Base-by-base conservation (phyloP, 2,113 vertebrate species). In the Dasyurus viverrinus region DNA sequence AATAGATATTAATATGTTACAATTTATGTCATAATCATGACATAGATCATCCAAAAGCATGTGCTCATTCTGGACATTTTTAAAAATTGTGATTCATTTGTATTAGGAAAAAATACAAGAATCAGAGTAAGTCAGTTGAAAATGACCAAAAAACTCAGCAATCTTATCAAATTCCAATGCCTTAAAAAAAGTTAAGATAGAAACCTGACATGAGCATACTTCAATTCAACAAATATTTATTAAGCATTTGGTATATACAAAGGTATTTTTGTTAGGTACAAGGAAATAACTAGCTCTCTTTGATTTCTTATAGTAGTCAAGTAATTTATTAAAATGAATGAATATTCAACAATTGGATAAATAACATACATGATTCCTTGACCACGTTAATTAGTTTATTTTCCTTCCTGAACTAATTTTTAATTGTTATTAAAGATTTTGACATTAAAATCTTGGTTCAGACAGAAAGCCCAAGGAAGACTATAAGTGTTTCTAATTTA, bases 171-270 rank as follows among this genome's bases (percentile, higher is more conserved):
- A 91, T 36, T 0, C 90, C 16, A 94, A 95, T 94, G 90, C 84
- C 46, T 91, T 53, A 94, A 96, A 92, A 89, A 0, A 89, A 2
- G 12, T 36, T 14, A 90, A 92, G 53, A 92, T 8, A 94, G 53
- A 93, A 96, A 96, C 89, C 0, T 92, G 53, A 25, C 53, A 90
- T 47, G 7, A 96, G 52, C 19, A 93, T 92, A 92, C 68, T 84
- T 84, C 36, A 84, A 8, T 84, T 84, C 68, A 42, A 84, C 36
- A 76, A 84, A 42, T 42, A 84, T 0, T 42, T 42, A 42, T 84
- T 84, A 36, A 30, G 19, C 24, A 55, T 55, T 57, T 57, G 7
- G 26, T 84, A 22, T 23, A 42, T 42, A 84, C 5, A 84, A 84
- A 42, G 36, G 7, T 1, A 84, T 42, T 84, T 16, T 16, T 84